phyloP scores from a whole-genome alignment of 2,797 vertebrate genomes.

The Microcaecilia unicolor region DNA sequence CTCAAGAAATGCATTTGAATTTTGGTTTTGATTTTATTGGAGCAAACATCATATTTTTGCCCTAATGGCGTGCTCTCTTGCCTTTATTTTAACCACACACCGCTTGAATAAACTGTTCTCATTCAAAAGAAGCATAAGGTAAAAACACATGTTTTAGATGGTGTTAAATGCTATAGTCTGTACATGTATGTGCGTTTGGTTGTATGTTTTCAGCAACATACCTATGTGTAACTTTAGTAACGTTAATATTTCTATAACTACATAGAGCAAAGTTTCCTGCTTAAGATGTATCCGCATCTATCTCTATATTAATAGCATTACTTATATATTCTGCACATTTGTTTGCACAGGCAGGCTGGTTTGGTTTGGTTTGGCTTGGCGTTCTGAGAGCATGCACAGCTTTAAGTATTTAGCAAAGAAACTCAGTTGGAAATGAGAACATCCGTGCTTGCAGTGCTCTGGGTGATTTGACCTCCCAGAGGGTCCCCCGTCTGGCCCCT shows the following conservation, averaged over 20 bases:
- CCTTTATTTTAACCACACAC: too few relatives aligned
- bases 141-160: constrained; percentile 25
- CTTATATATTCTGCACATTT: constrained; percentile 3
- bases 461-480: constrained; percentile 74
- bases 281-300: constrained; percentile 14
- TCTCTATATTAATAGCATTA: too few relatives aligned
- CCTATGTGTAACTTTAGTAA: constrained; percentile 55
- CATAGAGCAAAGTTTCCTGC: constrained; percentile 50
- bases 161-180: constrained; percentile 20
- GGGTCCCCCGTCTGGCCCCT: constrained; percentile 60
- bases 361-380: too few relatives aligned
- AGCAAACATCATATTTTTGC: too few relatives aligned
- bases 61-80: too few relatives aligned
- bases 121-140: constrained; percentile 7
- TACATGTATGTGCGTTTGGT: constrained; percentile 11
- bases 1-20: too few relatives aligned
- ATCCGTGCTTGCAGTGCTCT: constrained; percentile 55
- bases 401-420: constrained; percentile 58
- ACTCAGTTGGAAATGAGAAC: constrained; percentile 56
- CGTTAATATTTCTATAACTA: constrained; percentile 58
- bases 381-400: constrained; percentile 48
- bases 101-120: too few relatives aligned
- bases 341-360: constrained; percentile 41
- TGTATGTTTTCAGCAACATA: constrained; percentile 22
- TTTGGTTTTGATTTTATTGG: too few relatives aligned